Evolutionary conservation across 53 echinoderm and acorn worm genomes (phyloP).

Genomic region (Patiria pectinifera): DNA sequence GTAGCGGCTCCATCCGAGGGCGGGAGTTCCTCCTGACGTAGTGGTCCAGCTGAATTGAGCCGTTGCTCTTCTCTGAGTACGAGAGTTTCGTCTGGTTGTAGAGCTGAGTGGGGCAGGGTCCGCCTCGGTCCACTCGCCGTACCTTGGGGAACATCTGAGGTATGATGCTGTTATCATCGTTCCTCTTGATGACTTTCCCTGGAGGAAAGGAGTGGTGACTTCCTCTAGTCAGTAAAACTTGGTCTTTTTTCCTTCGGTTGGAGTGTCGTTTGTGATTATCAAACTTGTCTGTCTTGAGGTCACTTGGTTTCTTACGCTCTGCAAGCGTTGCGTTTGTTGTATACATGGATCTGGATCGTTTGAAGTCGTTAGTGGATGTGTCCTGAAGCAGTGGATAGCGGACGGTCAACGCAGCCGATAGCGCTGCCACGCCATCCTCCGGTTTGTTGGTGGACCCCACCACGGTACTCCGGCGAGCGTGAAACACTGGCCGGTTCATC

Average conservation of each 20-base stretch:
- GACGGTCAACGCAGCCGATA: constrained; percentile 18
- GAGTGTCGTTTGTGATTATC: constrained; percentile 35
- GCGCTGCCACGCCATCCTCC: constrained; percentile 40
- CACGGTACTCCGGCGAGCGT: background rate
- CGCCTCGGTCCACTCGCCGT: constrained; percentile 25
- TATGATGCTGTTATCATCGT: constrained; percentile 3
- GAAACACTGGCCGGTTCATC: constrained; percentile 45
- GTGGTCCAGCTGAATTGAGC: constrained; percentile 34
- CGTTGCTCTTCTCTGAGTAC: constrained; percentile 43
- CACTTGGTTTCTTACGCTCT: constrained; percentile 35
- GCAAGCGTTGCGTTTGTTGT: constrained; percentile 34
- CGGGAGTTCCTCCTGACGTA: background rate
- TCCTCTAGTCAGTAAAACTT: background rate
- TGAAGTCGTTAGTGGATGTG: constrained; percentile 10
- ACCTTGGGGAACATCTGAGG: constrained; percentile 47
- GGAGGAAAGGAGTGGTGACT: constrained; percentile 21
- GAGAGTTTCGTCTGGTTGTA: constrained; percentile 39
- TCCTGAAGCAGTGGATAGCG: background rate
- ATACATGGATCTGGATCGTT: constrained; percentile 39
- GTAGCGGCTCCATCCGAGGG: constrained; percentile 24
- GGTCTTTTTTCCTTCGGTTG: constrained; percentile 24
- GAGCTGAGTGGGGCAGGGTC: constrained; percentile 45
- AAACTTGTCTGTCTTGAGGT: background rate
- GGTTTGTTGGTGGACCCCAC: constrained; percentile 9
- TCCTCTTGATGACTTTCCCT: constrained; percentile 13